Evolutionary conservation across 2,113 vertebrate genomes (phyloP), one percentile per base, ranked within the genome.

Genomic region (Genyomyrus donnyi): DNA sequence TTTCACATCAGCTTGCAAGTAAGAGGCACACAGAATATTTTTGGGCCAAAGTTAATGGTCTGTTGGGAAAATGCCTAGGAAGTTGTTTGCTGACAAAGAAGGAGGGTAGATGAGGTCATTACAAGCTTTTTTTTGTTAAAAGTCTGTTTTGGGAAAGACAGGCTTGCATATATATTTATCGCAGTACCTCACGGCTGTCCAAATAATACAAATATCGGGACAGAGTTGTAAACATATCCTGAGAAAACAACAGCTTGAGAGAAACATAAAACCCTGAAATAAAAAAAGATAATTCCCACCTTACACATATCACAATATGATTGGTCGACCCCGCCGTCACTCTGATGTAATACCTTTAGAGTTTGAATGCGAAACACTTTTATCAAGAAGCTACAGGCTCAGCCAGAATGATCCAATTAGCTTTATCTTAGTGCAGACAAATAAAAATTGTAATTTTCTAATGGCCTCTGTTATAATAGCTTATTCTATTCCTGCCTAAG

Each of bases 361-460:
- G 50, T 53, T 53, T 87, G 31, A 87, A 87, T 87, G 27, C 50
- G 27, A 35, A 49, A 87, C 31, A 27, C 85, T 87, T 87, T 49
- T 53, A 87, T 53, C 49, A 53, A 87, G 85, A 52, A 87, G 27
- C 85, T 39, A 17, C 48, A 53, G 85, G 13, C 27, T 48, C 85
- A 27, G 27, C 13, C 48, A 56, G 85, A 87, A 87, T 87, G 85
- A 87, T 52, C 85, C 85, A 87, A 87, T 87, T 87, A 87, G 49
- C 50, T 87, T 87, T 87, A 87, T 87, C 85, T 87, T 49, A 13
- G 85, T 19, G 19, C 85, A 17, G 50, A 50, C 48, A 53, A 87
- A 87, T 87, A 53, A 87, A 87, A 87, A 87, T 87, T 53, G 85
- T 87, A 87, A 87, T 87, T 85, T 85, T 85, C 83, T 85, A 85